A percentile compares a stretch with the other conserved stretches of the same genome.
Conservation (phyloP, 1,140 invertebrate species). For the Papilio xuthus region DNA sequence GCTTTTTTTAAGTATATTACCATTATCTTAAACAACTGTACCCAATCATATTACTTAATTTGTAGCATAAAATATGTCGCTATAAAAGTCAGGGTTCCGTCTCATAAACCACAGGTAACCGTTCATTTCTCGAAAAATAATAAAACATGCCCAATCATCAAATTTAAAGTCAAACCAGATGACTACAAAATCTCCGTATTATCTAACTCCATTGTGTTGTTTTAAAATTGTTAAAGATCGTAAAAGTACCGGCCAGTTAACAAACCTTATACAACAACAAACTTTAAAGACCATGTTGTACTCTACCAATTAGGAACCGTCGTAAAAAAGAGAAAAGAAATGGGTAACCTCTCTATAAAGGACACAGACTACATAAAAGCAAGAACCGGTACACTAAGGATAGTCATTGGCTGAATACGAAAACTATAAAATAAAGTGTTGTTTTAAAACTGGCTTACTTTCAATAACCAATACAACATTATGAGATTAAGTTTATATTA, state of each 20-base stretch:
- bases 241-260: neutral
- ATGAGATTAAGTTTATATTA: neutral
- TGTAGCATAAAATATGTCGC: too few species aligned
- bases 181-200: neutral
- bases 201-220: neutral
- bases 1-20: too few species aligned
- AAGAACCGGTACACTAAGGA: neutral
- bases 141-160: neutral
- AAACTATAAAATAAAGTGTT: neutral
- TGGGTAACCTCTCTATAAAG: neutral
- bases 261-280: neutral
- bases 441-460: neutral
- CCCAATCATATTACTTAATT: too few species aligned
- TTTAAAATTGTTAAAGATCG: neutral
- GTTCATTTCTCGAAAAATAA: too few species aligned
- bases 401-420: neutral
- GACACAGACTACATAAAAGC: neutral
- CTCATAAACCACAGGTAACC: too few species aligned
- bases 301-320: conserved; percentile 15
- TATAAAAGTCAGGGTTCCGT: too few species aligned
- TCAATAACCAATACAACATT: neutral
- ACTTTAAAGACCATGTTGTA: neutral
- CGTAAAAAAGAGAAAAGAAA: conserved; percentile 6
- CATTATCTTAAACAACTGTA: too few species aligned
- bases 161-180: neutral